phyloP scores from a whole-genome alignment of 2,113 vertebrate genomes.

The Coregonus clupeaformis region DNA sequence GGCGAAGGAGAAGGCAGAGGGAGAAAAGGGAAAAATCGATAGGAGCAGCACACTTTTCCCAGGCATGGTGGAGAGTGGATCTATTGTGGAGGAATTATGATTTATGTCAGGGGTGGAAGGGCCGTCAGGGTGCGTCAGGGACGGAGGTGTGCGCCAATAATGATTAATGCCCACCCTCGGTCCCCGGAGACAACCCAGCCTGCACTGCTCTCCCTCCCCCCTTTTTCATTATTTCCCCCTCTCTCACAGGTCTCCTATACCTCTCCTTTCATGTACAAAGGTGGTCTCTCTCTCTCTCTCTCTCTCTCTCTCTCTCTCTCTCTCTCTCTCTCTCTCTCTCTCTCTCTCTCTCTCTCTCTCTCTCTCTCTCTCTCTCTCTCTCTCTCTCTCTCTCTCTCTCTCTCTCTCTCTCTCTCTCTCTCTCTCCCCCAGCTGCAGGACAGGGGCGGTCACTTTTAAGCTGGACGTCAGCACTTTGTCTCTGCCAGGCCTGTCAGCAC shows the following conservation, averaged over 20 bases:
- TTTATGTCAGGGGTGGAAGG: constrained; percentile 95
- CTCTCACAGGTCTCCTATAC: constrained; percentile 6
- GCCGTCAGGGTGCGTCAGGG: constrained; percentile 85
- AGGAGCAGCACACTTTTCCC: constrained; percentile 95
- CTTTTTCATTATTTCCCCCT: constrained; percentile 3
- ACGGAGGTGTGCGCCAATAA: constrained; percentile 98
- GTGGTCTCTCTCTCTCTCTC: no score
- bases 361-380: neutral
- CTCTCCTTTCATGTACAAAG: neutral
- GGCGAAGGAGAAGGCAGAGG: constrained; percentile 73
- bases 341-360: no score
- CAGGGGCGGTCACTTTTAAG: constrained; percentile 74
- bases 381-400: neutral
- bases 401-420: no score
- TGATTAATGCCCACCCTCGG: constrained; percentile 91
- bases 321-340: neutral
- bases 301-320: neutral
- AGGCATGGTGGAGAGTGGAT: constrained; percentile 91
- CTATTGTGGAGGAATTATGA: constrained; percentile 99
- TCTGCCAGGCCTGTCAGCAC: constrained; percentile 73
- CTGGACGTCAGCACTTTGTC: constrained; percentile 72
- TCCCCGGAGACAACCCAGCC: constrained; percentile 63
- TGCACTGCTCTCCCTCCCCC: constrained; percentile 23
- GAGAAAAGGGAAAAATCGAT: constrained; percentile 88
- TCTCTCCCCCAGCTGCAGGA: constrained; percentile 51